Evolutionary conservation across 2,888 invertebrate genomes (phyloP).

Genomic region (Dryococelus australis): DNA sequence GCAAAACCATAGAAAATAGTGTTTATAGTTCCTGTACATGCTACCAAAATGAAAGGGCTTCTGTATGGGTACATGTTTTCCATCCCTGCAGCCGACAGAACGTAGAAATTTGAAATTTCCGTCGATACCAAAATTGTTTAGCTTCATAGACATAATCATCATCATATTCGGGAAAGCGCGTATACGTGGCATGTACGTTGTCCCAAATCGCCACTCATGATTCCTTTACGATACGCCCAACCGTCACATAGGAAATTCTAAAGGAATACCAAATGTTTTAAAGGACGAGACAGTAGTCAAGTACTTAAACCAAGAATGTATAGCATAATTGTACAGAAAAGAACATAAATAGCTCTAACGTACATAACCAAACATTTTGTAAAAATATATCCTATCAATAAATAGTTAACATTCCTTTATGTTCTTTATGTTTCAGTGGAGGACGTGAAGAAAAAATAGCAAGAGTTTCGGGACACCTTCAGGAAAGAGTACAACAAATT

Average conservation of each 20-base stretch:
- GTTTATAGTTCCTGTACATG: too few relatives aligned
- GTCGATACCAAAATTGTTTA: conserved; percentile 2
- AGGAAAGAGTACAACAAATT: not conserved
- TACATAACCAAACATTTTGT: not conserved
- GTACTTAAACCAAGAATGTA: not conserved
- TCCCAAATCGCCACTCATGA: not conserved
- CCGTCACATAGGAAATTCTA: conserved; percentile 26
- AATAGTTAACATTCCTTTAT: not conserved
- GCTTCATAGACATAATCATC: conserved; percentile 22
- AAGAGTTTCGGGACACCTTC: not conserved
- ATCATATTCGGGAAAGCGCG: conserved; percentile 9
- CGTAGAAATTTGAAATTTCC: too few relatives aligned
- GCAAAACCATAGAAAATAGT: too few relatives aligned
- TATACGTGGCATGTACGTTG: not conserved
- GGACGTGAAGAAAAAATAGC: not conserved
- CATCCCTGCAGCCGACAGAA: too few relatives aligned
- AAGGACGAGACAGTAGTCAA: not conserved
- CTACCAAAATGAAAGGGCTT: too few relatives aligned
- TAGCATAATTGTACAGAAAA: not conserved
- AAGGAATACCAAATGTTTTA: not conserved
- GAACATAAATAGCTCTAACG: too few relatives aligned
- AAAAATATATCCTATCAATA: not conserved
- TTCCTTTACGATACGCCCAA: not conserved
- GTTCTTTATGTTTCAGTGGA: not conserved
- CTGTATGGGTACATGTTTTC: not conserved